Evolutionary conservation across 2,888 invertebrate species (phyloP), one percentile per base, ranked within the genome.

Genomic region (Sphaeridia pumilis): DNA sequence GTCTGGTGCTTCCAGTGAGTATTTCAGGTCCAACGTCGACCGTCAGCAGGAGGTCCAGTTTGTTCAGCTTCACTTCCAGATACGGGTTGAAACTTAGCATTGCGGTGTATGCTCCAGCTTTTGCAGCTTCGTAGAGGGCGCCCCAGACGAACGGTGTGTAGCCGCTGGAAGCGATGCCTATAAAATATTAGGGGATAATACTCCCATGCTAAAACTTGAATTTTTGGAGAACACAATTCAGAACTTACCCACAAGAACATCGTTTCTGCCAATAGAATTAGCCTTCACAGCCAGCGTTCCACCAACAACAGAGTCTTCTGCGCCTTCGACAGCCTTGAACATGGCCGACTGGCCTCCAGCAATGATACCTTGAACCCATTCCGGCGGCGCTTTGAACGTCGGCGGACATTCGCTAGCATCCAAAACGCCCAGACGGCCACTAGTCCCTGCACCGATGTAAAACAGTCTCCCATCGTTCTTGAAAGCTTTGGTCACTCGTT

Each of bases 371-470:
- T 64, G 64, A 27, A 64, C 61, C 61, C 59, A 58, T 24, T 60
- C 46, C 3, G 57, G 58, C 2, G 58, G 59, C 2, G 59, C 51
- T 34, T 57, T 60, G 41, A 62, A 60, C 0, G 59, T 58, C 12
- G 62, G 60, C 1, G 60, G 61, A 31, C 59, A 60, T 57, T 65
- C 66, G 7, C 56, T 52, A 2, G 66, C 66, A 55, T 66, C 65
- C 44, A 66, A 45, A 50, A 66, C 59, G 20, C 65, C 66, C 0
- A 66, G 48, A 10, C 66, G 49, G 7, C 65, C 66, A 49, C 65
- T 65, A 1, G 66, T 61, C 14, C 66, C 66, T 2, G 65, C 63
- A 0, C 66, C 66, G 2, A 65, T 60, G 43, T 64, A 66, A 44
- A 66, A 63, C 20, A 66, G 49, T 4, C 65, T 34, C 1, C 66